Conservation (phyloP, 2,888 invertebrate genomes). For the Smittia sp. region DNA sequence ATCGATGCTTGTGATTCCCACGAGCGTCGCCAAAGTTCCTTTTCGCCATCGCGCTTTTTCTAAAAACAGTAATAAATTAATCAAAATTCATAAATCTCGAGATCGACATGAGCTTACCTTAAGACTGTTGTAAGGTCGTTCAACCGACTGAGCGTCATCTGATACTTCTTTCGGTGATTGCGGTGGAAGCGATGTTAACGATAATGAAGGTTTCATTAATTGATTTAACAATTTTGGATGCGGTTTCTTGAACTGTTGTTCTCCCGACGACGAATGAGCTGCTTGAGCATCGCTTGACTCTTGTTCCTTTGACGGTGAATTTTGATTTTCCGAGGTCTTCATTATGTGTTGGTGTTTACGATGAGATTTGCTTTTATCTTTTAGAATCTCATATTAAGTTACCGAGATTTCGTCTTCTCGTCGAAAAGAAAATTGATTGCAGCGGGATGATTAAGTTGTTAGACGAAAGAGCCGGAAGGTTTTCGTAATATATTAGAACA, state of each 20-base stretch:
- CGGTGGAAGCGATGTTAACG: constrained; percentile 76
- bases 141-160: constrained; percentile 57
- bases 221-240: constrained; percentile 14
- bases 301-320: neutral
- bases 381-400: neutral
- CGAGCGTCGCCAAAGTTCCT: constrained; percentile 69
- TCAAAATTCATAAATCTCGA: constrained; percentile 4
- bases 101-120: constrained; percentile 51
- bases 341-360: constrained; percentile 3
- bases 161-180: constrained; percentile 57
- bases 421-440: constrained; percentile 9
- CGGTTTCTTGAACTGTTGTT: neutral
- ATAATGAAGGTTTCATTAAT: constrained; percentile 54
- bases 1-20: constrained; percentile 71
- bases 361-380: constrained; percentile 1
- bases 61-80: constrained; percentile 41
- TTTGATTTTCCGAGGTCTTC: constrained; percentile 15
- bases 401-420: constrained; percentile 3
- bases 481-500: neutral
- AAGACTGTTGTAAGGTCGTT: constrained; percentile 80
- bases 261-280: neutral
- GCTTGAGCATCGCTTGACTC: neutral
- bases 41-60: constrained; percentile 59
- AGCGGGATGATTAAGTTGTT: constrained; percentile 5
- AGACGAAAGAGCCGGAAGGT: neutral